phyloP scores from a whole-genome alignment of 2,113 vertebrate species.

The Chloebia gouldiae region DNA sequence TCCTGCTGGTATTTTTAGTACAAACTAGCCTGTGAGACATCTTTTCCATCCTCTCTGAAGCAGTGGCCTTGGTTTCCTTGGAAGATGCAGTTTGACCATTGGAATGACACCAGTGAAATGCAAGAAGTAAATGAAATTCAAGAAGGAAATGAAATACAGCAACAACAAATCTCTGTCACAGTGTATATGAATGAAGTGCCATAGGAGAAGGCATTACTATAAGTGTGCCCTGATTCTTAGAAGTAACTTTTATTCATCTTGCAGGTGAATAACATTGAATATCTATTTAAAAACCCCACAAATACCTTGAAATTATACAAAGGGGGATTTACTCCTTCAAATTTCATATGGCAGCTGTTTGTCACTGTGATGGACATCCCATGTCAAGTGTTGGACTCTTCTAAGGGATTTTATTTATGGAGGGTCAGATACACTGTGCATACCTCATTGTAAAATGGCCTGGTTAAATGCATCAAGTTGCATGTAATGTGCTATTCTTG shows the following conservation, averaged over 20 bases:
- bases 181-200: not conserved
- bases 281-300: fast-evolving
- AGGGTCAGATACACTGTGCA: not conserved
- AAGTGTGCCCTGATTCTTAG: not conserved
- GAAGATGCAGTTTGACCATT: not conserved
- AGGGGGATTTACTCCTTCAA: not conserved
- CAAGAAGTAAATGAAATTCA: conserved; percentile 12
- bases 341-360: not conserved
- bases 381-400: not conserved
- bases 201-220: not conserved
- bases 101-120: not conserved
- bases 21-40: not conserved
- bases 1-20: not conserved
- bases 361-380: not conserved
- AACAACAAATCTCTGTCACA: not conserved
- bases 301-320: not conserved
- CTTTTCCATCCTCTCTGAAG: not conserved
- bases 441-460: not conserved
- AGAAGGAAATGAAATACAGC: conserved; percentile 5
- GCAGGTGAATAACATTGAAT: not conserved
- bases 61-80: not conserved
- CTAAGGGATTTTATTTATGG: not conserved
- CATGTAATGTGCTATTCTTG: not conserved
- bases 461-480: not conserved
- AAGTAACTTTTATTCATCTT: not conserved